Evolutionary conservation across 2,888 invertebrate genomes (phyloP).

Genomic region (Tetheella fluctuosa): DNA sequence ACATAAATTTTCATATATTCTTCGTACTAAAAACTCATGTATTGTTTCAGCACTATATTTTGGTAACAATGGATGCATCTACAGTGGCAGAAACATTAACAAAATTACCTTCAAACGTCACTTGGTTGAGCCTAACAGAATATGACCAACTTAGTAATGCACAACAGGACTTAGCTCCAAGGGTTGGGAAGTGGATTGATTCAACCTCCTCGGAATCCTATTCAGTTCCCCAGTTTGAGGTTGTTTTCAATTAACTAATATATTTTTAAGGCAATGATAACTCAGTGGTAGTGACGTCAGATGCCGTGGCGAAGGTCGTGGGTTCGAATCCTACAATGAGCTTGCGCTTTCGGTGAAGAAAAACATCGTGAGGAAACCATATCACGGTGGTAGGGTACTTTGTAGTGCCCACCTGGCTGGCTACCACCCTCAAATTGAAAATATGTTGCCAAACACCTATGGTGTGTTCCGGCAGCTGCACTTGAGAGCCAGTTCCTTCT

Average conservation of each 20-base stretch:
- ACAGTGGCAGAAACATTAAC: conserved; percentile 56
- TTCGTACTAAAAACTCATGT: conserved; percentile 8
- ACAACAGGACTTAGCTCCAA: conserved; percentile 57
- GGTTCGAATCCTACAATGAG: too few species aligned
- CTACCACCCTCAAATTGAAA: too few species aligned
- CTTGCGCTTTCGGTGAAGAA: too few species aligned
- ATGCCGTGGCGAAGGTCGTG: too few species aligned
- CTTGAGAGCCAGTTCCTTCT: too few species aligned
- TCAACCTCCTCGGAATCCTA: conserved; percentile 39
- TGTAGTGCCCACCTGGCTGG: too few species aligned
- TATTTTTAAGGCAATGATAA: too few species aligned
- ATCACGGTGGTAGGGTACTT: too few species aligned
- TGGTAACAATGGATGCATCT: conserved; percentile 66
- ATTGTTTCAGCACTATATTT: conserved; percentile 66
- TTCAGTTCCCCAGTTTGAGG: conserved; percentile 61
- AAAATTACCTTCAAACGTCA: conserved; percentile 61
- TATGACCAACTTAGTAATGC: conserved; percentile 59
- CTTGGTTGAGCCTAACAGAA: conserved; percentile 71
- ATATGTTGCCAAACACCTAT: too few species aligned
- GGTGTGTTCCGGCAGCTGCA: too few species aligned
- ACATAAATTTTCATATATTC: conserved; percentile 3
- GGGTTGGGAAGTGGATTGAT: conserved; percentile 66
- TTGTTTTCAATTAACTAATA: conserved; percentile 28
- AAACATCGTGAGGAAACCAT: too few species aligned
- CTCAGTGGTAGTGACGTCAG: too few species aligned